These are phyloP conservation scores for Cynopterus sphinx DNA, from an alignment of 2,797 vertebrate species.

Conservation along the genomic window DNA sequence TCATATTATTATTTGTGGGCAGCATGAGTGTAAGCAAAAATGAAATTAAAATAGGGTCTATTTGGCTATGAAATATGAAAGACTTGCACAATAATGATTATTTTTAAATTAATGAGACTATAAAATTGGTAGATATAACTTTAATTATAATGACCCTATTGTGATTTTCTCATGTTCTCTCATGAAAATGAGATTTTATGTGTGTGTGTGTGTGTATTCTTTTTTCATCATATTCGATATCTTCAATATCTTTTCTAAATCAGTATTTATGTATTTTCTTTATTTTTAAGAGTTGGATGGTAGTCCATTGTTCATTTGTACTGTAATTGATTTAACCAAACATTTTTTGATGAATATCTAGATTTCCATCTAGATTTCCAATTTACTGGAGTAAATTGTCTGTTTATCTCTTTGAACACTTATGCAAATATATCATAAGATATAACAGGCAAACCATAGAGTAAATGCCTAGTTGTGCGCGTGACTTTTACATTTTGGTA, in stretches of 20 bases:
- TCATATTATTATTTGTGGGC: not conserved
- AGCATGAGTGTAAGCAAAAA: constrained; percentile 15
- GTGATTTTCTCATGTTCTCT: constrained; percentile 30
- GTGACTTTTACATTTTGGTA: constrained; percentile 18
- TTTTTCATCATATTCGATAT: not conserved
- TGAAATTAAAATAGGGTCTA: constrained; percentile 38
- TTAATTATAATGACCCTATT: not conserved
- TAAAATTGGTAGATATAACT: not conserved
- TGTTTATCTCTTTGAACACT: not conserved
- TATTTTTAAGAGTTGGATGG: not conserved
- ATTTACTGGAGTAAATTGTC: not conserved
- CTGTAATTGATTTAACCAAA: not conserved
- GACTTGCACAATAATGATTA: not conserved
- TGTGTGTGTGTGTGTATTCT: not conserved
- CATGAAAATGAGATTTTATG: not conserved
- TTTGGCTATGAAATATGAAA: not conserved
- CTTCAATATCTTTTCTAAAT: constrained; percentile 23
- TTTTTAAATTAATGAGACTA: constrained; percentile 31
- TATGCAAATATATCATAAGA: not conserved
- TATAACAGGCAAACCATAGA: not conserved
- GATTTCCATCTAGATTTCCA: not conserved
- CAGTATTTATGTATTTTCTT: not conserved
- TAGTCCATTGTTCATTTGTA: not conserved
- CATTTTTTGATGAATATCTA: not conserved
- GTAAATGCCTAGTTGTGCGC: not conserved